Percentiles rank a stretch among this genome's conserved stretches.
These are phyloP conservation scores for Halocynthia roretzi DNA, from an alignment of 23 tunicate species.

Conservation along the genomic window DNA sequence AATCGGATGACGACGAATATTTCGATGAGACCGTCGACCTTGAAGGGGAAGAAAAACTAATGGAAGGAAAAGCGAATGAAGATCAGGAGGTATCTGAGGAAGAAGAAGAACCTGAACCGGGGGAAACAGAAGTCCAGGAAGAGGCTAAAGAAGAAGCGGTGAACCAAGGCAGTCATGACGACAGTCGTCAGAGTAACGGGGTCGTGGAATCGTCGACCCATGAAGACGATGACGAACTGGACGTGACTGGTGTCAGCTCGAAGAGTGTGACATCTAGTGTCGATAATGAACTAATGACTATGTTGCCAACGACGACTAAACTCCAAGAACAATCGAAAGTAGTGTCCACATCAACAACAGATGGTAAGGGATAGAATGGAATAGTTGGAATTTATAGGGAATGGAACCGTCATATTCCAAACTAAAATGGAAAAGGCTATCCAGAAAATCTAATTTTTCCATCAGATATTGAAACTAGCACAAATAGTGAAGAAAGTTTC, in stretches of 20 bases:
- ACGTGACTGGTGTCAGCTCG: not conserved
- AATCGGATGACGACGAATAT: constrained; percentile 11
- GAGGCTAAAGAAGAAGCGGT: not conserved
- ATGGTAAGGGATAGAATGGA: no score
- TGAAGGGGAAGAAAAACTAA: constrained; percentile 7
- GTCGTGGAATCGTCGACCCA: constrained; percentile 25
- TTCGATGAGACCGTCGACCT: constrained; percentile 5
- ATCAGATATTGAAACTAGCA: no score
- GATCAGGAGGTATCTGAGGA: not conserved
- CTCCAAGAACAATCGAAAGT: constrained; percentile 26
- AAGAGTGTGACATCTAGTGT: constrained; percentile 1
- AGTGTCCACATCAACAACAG: constrained; percentile 10
- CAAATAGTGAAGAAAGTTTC: no score
- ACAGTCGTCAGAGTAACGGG: constrained; percentile 31
- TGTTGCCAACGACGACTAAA: not conserved
- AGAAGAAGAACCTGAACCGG: constrained; percentile 9
- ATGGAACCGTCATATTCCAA: no score
- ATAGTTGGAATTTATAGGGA: no score
- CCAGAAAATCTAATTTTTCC: no score
- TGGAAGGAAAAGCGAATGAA: constrained; percentile 13
- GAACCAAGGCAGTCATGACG: constrained; percentile 15
- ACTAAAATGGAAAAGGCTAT: no score
- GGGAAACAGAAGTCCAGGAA: constrained; percentile 2
- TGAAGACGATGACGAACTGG: not conserved
- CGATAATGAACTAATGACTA: not conserved